These are phyloP conservation scores for Bembecia ichneumoniformis DNA, from an alignment of 2,888 invertebrate species.

Conservation along the genomic window DNA sequence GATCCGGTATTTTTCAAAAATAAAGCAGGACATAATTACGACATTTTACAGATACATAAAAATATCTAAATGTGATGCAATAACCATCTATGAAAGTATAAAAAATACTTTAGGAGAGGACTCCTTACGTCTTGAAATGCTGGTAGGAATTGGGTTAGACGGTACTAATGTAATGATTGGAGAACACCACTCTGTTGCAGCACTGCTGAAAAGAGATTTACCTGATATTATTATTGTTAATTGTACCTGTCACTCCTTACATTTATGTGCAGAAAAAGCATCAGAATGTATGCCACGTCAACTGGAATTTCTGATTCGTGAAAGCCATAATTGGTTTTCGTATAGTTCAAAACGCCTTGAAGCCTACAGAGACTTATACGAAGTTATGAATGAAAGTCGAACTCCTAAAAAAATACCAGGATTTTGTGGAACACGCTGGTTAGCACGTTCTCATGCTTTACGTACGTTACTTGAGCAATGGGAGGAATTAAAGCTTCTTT, in stretches of 20 bases:
- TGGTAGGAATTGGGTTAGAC: slow-evolving; percentile 16
- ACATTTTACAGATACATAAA: slow-evolving; percentile 15
- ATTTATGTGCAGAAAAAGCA: slow-evolving; percentile 11
- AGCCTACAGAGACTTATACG: slow-evolving; percentile 15
- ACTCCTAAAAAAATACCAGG: slow-evolving; percentile 14
- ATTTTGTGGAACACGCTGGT: slow-evolving; percentile 18
- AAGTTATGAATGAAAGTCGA: slow-evolving; percentile 13
- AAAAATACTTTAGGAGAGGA: slow-evolving; percentile 10
- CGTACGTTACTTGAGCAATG: slow-evolving; percentile 20
- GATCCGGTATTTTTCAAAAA: slow-evolving; percentile 12
- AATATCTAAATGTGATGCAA: slow-evolving; percentile 10
- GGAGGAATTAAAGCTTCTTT: slow-evolving; percentile 22
- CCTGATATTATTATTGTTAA: slow-evolving; percentile 9
- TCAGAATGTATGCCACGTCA: slow-evolving; percentile 10
- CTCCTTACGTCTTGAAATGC: slow-evolving; percentile 6
- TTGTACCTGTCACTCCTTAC: slow-evolving; percentile 10
- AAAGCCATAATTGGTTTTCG: slow-evolving; percentile 20
- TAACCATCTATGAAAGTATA: slow-evolving; percentile 4
- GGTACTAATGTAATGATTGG: slow-evolving; percentile 19
- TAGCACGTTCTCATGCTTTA: slow-evolving; percentile 13
- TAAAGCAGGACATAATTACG: slow-evolving; percentile 5
- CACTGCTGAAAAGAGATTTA: slow-evolving; percentile 11
- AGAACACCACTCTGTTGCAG: slow-evolving; percentile 10
- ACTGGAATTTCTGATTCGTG: slow-evolving; percentile 15
- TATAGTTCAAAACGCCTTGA: slow-evolving; percentile 17